Base-by-base conservation (phyloP, 37 sponge, comb jelly and placozoan species). In the Eunapius fragilis region DNA sequence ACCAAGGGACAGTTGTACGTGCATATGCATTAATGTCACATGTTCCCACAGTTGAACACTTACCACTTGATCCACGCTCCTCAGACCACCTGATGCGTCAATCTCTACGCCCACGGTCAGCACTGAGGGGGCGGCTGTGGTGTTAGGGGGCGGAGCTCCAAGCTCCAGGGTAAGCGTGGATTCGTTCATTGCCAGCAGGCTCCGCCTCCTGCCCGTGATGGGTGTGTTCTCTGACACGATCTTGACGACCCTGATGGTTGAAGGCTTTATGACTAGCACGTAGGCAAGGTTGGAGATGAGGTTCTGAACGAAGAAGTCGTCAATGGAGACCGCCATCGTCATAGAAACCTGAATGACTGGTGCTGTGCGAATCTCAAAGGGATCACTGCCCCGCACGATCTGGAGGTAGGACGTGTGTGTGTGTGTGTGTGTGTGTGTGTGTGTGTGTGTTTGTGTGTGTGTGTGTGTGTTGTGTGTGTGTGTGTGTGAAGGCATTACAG, bases 311-410 rank as follows among this genome's bases (percentile, higher is more conserved):
- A 86, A 80, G 90, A 96, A 96, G 31, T 89, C 86, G 32, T 96
- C 94, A 17, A 94, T n/a, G 4, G 90, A 58, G 69, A 96, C 97
- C 31, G 84, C 83, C 14, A 96, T 75, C 69, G 72, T 41, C 17
- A 96, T 27, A 4, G 94, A 89, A 25, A 96, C 84, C 71, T 89
- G 90, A 12, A 96, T 80, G 23, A 96, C 97, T 23, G 94, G 92
- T 14, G 97, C 82, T 31, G 94, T 91, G 10, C 78, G 74, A 31
- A 96, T 87, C 70, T 92, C 90, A 3, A 96, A 70, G 2, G 97
- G 92, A 33, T 76, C 81, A 81, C 69, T 86, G 25, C 97, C 97
- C 74, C 80, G 89, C 11, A 96, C 67, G 9, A 94, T 25, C 92
- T 93, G 25, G 7, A 41, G 6, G 41, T 6, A 41, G 41, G 41